Evolutionary conservation across 2,888 invertebrate species (phyloP).

Genomic region (Cordilura impudica): DNA sequence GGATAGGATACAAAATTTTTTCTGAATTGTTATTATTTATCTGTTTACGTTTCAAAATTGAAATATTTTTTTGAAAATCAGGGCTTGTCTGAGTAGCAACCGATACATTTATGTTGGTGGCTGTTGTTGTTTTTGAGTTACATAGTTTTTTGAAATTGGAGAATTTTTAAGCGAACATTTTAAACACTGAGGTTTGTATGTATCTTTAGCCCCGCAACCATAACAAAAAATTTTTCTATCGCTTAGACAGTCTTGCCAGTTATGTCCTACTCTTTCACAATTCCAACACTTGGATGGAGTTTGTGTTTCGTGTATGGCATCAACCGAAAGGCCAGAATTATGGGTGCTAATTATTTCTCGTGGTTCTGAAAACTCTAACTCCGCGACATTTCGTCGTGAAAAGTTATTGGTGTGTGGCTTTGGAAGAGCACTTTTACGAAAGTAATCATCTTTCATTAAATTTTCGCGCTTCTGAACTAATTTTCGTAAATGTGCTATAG

Average conservation of each 20-base stretch:
- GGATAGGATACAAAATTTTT: too few relatives aligned
- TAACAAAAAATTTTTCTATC: constrained; percentile 34
- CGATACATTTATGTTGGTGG: neutral
- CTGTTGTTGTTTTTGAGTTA: neutral
- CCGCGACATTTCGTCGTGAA: too few relatives aligned
- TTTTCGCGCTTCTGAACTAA: too few relatives aligned
- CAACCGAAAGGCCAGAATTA: neutral
- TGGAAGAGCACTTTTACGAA: too few relatives aligned
- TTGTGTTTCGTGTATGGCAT: neutral
- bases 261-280: constrained; percentile 15
- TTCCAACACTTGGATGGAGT: constrained; percentile 25
- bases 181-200: constrained; percentile 20
- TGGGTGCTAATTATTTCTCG: too few relatives aligned
- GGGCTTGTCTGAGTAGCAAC: neutral
- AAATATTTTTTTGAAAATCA: too few relatives aligned
- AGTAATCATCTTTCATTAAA: too few relatives aligned
- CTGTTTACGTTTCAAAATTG: too few relatives aligned
- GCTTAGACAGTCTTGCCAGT: constrained; percentile 31
- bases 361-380: too few relatives aligned
- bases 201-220: constrained; percentile 16
- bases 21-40: too few relatives aligned
- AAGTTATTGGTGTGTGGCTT: too few relatives aligned
- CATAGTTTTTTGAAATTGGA: neutral
- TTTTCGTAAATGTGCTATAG: too few relatives aligned
- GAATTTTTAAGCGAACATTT: neutral